Base-by-base conservation (phyloP, 92 coral and sea anemone species). In the Bergia sp. region DNA sequence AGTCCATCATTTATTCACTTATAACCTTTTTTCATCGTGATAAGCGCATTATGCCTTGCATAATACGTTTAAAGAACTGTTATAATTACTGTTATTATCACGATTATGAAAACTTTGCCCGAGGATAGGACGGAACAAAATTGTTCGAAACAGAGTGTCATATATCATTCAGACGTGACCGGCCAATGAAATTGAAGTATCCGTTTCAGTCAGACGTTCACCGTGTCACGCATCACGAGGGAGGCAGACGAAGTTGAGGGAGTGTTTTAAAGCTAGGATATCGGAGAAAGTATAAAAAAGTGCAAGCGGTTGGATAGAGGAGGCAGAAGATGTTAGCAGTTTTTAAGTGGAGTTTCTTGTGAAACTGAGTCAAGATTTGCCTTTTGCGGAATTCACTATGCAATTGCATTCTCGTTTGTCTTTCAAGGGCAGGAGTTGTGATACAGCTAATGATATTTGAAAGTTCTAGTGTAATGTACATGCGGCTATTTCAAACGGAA, bases 221-320 rank as follows among this genome's bases (percentile, higher is more conserved):
- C 23, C 10, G 36, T 80, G 85, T 80, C 85, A 80, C 85, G 85
- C 85, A 80, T 55, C 5, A n/a, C 41, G 40, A 23, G 65, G 82
- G 65, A 49, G 43, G 67, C 40, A 53, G 58, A 53, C 58, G 85
- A 49, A 55, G 2, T 80, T 80, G 82, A 18, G 36, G 45, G 81
- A 36, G 50, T 77, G 57, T 50, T 29, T 13, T 21, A 13, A 23
- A 57, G 61, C 15, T 80, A 0, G 15, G 5, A 57, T 13, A 53
- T 37, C 72, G 7, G 16, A 36, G 36, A 9, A 66, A 53, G 42
- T 36, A 73, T 2, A 37, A 18, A 47, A 78, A 43, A 57, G 8
- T 36, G 10, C 11, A 9, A 37, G 43, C 29, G 37, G 23, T 55
- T 53, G 42, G 44, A 12, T 72, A 45, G 57, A 80, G 39, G 44